Percentiles rank a stretch among this genome's conserved stretches.
Evolutionary conservation across 2,888 invertebrate species (phyloP).

Genomic region (Mythimna impura): DNA sequence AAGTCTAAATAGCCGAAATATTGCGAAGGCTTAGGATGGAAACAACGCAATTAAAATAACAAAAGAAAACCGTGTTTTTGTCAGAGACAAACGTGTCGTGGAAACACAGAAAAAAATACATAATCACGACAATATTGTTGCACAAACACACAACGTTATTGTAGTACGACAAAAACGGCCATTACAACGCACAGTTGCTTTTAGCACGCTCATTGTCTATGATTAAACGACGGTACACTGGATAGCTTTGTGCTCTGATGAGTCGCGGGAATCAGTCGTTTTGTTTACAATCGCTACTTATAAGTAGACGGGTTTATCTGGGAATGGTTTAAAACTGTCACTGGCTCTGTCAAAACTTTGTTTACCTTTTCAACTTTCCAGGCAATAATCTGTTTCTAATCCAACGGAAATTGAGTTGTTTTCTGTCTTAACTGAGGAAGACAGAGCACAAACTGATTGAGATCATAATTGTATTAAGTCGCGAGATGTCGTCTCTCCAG

Average conservation of each 20-base stretch:
- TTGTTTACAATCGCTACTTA: conserved; percentile 35
- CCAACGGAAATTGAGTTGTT: conserved; percentile 17
- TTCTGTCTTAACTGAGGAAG: conserved; percentile 18
- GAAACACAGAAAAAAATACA: conserved; percentile 32
- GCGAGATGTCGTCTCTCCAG: conserved; percentile 35
- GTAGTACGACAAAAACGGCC: conserved; percentile 55
- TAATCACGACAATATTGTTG: conserved; percentile 58
- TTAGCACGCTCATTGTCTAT: conserved; percentile 64
- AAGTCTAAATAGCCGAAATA: background rate
- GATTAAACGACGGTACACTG: conserved; percentile 60
- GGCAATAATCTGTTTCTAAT: conserved; percentile 5
- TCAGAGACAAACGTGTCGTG: conserved; percentile 3
- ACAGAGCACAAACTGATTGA: conserved; percentile 49
- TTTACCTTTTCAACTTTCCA: conserved; percentile 9
- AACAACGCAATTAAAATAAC: conserved; percentile 13
- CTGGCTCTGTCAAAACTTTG: background rate
- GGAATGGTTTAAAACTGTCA: conserved; percentile 15
- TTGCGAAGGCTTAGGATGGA: background rate
- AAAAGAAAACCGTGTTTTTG: conserved; percentile 36
- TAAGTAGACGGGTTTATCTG: background rate
- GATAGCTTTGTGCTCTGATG: conserved; percentile 55
- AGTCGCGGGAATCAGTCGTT: conserved; percentile 48
- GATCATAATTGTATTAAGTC: conserved; percentile 52
- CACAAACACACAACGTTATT: conserved; percentile 58
- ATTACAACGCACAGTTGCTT: conserved; percentile 57